Percentiles rank a stretch among this genome's conserved stretches.
Evolutionary conservation across 2,888 invertebrate genomes (phyloP).

Genomic region (Cephus pygmeus): DNA sequence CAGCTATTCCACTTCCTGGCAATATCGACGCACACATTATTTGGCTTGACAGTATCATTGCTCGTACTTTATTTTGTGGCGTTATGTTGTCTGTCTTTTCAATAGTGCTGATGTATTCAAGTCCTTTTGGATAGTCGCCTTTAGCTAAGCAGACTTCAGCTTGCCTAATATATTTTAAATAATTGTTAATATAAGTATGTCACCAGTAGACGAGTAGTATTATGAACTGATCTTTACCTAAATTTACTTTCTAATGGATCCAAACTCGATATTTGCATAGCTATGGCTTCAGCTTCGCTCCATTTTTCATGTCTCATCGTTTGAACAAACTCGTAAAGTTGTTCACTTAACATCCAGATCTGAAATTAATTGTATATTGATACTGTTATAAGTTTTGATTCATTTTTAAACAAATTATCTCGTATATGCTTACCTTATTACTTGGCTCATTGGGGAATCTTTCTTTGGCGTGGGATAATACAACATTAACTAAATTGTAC

Average conservation of each 20-base stretch:
- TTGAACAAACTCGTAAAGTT: constrained; percentile 69
- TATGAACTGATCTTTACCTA: constrained; percentile 43
- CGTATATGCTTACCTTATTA: constrained; percentile 46
- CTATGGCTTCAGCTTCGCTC: constrained; percentile 68
- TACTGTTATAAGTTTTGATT: background rate
- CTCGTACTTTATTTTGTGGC: constrained; percentile 69
- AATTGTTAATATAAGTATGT: background rate
- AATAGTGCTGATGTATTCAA: constrained; percentile 46
- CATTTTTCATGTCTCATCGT: constrained; percentile 66
- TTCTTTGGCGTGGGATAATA: constrained; percentile 73
- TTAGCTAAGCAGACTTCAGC: constrained; percentile 62
- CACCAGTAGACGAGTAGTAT: background rate
- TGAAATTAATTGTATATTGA: constrained; percentile 55
- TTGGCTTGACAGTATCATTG: constrained; percentile 77
- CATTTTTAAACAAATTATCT: background rate
- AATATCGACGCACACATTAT: constrained; percentile 71
- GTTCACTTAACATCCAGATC: constrained; percentile 78
- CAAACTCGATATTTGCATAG: constrained; percentile 67
- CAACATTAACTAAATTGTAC: constrained; percentile 69
- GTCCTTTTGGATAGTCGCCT: constrained; percentile 60
- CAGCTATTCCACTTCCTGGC: constrained; percentile 70
- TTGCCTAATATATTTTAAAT: constrained; percentile 42
- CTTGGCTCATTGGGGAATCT: constrained; percentile 74
- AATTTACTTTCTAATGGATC: constrained; percentile 67
- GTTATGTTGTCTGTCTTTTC: constrained; percentile 44